Base-by-base conservation (phyloP, 2,797 vertebrate genomes). In the Phalanger gymnotis region DNA sequence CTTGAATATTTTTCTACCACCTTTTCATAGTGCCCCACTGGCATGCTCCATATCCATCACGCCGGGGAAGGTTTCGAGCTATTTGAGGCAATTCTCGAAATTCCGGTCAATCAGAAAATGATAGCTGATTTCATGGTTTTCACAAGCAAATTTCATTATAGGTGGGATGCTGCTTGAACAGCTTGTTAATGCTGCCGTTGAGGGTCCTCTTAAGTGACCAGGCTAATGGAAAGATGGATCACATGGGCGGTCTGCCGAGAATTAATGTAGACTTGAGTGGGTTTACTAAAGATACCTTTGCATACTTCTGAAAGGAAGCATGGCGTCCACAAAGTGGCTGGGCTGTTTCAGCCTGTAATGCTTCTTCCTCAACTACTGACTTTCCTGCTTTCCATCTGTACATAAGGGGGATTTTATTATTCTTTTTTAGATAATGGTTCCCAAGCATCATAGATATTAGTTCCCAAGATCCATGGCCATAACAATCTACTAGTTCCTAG, bases 301-400 rank as follows among this genome's bases (percentile, higher is more conserved):
- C 92, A 34, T 94, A 31, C n/a, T 96, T 93, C 92, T 54, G 22
- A 94, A 96, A 95, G 95, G 34, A 91, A 94, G 40, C 91, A 1
- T 1, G 56, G 53, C 19, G 61, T n/a, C 5, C 14, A 73, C 34
- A 40, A 73, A 34, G 5, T 5, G 25, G 73, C 9, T 27, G 40
- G 40, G 22, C 9, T 27, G 13, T 51, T 87, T 51, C 40, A 87
- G 40, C 25, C 25, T 87, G 40, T 7, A 28, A 51, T 51, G 25
- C 7, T 73, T n/a, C 61, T 73, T 87, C 25, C 40, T 51, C 40
- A 12, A 51, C 25, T 51, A 47, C 2, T 81, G 22, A 47, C 40
- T 81, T 47, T 22, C 25, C 22, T 47, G 22, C 16, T 81, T 47
- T 81, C 40, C 22, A 27, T 56, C 55, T 56, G 55, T 56, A 56